Evolutionary conservation across 2,888 invertebrate genomes (phyloP).

Genomic region (Andrena dorsata): DNA sequence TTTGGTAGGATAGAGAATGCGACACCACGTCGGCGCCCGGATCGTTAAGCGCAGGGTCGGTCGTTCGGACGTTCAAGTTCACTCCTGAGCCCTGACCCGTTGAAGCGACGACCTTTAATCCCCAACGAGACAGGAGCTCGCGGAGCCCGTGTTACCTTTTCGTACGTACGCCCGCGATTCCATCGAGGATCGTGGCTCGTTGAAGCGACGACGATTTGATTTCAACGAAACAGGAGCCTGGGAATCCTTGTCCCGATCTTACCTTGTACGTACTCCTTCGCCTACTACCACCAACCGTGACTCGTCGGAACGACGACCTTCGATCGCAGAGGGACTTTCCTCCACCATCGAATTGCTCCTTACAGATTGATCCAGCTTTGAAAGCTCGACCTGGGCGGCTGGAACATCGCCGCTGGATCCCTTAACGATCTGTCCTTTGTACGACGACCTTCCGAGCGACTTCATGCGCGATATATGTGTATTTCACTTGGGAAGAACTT

Average conservation of each 20-base stretch:
- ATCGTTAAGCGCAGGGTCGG: conserved; percentile 34
- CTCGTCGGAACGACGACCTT: conserved; percentile 31
- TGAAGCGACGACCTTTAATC: conserved; percentile 73
- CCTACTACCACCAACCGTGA: conserved; percentile 27
- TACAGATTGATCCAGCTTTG: background rate
- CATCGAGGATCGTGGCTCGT: conserved; percentile 51
- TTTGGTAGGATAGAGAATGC: conserved; percentile 64
- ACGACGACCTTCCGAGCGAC: conserved; percentile 67
- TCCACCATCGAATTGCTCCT: background rate
- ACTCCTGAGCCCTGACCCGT: conserved; percentile 58
- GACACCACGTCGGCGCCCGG: conserved; percentile 63
- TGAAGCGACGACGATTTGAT: conserved; percentile 73
- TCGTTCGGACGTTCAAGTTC: conserved; percentile 55
- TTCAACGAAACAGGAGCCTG: conserved; percentile 66
- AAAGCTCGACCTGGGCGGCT: conserved; percentile 11
- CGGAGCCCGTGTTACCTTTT: conserved; percentile 29
- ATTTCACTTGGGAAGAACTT: conserved; percentile 39
- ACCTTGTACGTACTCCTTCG: conserved; percentile 34
- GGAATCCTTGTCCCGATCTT: conserved; percentile 38
- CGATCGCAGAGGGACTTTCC: background rate
- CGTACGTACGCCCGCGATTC: conserved; percentile 38
- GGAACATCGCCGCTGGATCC: conserved; percentile 28
- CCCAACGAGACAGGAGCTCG: conserved; percentile 54
- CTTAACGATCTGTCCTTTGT: conserved; percentile 44
- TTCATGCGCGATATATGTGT: background rate